Evolutionary conservation across 2,113 vertebrate genomes (phyloP).

Genomic region (Malaclemys terrapin): DNA sequence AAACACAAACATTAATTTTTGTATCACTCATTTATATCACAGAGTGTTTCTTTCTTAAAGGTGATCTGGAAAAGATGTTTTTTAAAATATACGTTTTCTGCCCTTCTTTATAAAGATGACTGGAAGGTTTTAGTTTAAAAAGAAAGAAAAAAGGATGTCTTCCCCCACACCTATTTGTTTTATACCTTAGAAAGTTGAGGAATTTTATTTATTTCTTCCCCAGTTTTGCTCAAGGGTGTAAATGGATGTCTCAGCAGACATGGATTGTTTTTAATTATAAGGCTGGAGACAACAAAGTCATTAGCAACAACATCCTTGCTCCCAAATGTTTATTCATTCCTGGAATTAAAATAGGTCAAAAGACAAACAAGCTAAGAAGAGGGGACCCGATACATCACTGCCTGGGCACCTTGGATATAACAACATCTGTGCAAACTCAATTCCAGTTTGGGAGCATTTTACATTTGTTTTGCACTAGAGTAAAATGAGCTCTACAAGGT

Average conservation of each 20-base stretch:
- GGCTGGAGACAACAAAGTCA: neutral
- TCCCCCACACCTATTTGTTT: neutral
- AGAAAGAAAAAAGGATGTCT: neutral
- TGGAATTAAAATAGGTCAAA: neutral
- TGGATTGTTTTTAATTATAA: neutral
- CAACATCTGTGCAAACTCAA: neutral
- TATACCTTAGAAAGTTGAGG: neutral
- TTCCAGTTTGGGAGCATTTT: neutral
- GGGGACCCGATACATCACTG: neutral
- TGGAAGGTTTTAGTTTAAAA: neutral
- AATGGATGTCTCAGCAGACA: neutral
- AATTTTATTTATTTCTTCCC: neutral
- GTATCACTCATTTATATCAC: neutral
- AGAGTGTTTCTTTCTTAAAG: neutral
- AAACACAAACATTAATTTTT: neutral
- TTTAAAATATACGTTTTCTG: neutral
- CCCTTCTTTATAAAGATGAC: neutral
- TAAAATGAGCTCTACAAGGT: neutral
- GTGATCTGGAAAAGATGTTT: neutral
- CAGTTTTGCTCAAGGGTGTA: neutral
- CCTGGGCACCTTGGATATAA: fast-evolving
- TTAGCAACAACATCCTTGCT: neutral
- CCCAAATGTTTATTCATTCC: neutral
- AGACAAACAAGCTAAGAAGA: fast-evolving
- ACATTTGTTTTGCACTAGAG: neutral